Evolutionary conservation across 2,113 vertebrate species (phyloP), one percentile per base, ranked within the genome.

Genomic region (Rostratula benghalensis): DNA sequence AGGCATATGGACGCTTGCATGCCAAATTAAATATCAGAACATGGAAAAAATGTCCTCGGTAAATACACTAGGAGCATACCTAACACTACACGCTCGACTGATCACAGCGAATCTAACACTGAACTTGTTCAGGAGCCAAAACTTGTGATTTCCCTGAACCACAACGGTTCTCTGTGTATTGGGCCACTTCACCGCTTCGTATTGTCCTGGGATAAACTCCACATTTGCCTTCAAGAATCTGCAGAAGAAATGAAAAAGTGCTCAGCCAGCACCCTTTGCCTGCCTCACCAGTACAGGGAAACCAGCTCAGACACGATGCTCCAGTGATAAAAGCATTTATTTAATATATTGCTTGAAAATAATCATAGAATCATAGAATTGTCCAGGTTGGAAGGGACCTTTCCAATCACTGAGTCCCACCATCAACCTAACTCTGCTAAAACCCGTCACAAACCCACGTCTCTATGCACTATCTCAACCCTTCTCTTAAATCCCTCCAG

Each of bases 21-120:
- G 71, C 60, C 89, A 95, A 95, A 93, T 76, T 84, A 83, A 94
- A 74, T 78, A 95, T n/a, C 71, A 90, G 65, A 71, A 85, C 11
- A 11, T 14, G 37, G 61, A 59, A 93, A 88, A 95, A 82, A 51
- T 3, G 39, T 37, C 61, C 70, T 83, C 71, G 53, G 10, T 65
- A 71, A 79, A 88, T 60, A 86, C 23, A 76, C 23, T 37, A 67
- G 54, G 23, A 92, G 41, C 45, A 83, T 43, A 85, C 9, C 57
- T 91, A 69, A 89, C 16, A 45, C 60, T 71, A 13, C 14, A 59
- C 41, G 90, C 43, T 85, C 1, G 0, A 83, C 14, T 65, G 60
- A 87, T 76, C 82, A 69, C 57, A 35, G 19, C 60, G 65, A 84
- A 82, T 53, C 37, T 69, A 89, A 57, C 22, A 33, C 35, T 50